Evolutionary conservation across 1,140 invertebrate genomes (phyloP).

Genomic region (Paralvinella palmiformis): DNA sequence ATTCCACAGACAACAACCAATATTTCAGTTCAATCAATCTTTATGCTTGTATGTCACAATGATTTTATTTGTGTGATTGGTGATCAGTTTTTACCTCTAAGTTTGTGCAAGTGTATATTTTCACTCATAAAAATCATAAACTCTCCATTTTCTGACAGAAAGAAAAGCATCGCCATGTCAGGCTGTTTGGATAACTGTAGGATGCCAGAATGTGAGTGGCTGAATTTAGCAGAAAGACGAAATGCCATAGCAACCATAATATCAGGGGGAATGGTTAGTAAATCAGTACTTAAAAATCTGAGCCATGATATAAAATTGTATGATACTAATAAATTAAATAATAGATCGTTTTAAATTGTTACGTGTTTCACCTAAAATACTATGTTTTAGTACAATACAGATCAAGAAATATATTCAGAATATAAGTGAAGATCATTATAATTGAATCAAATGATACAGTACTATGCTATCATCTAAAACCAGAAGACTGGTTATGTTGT

Average conservation of each 20-base stretch:
- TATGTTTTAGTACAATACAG: neutral
- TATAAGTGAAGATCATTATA: neutral
- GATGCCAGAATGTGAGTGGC: constrained; percentile 45
- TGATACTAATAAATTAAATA: neutral
- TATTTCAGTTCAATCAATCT: too few species aligned
- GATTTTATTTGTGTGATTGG: too few species aligned
- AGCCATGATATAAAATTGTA: neutral
- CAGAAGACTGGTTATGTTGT: neutral
- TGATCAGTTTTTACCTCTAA: too few species aligned
- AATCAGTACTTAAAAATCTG: neutral
- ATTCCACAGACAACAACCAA: too few species aligned
- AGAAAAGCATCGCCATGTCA: too few species aligned
- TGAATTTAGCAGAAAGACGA: constrained; percentile 59
- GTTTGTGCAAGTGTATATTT: too few species aligned
- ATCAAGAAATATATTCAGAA: neutral
- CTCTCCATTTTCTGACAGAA: too few species aligned
- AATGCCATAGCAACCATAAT: constrained; percentile 77
- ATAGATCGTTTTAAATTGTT: neutral
- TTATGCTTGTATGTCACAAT: too few species aligned
- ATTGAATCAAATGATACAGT: neutral
- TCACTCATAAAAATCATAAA: too few species aligned
- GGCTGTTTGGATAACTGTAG: constrained; percentile 52
- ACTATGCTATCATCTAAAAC: neutral
- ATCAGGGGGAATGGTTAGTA: constrained; percentile 73
- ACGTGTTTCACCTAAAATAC: neutral